phyloP scores from a whole-genome alignment of 2,797 vertebrate genomes.

The Mormyrus hasselquistii region DNA sequence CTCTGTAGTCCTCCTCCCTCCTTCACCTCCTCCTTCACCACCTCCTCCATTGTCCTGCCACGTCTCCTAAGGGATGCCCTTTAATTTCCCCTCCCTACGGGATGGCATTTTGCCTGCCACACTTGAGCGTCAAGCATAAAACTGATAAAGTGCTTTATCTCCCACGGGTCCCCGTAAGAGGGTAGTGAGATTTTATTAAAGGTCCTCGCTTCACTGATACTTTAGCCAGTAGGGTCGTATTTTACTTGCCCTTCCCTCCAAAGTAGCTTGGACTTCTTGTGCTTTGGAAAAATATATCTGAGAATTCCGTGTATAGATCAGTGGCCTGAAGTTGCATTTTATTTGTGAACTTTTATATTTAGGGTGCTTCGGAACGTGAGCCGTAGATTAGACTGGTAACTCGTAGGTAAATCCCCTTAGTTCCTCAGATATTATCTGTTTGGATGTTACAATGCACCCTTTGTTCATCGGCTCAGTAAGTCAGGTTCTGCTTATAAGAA shows the following conservation, averaged over 20 bases:
- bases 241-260: background rate
- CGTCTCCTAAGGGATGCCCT: background rate
- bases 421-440: background rate
- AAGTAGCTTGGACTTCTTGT: background rate
- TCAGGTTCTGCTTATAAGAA: background rate
- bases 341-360: background rate
- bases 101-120: background rate
- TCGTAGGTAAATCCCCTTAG: background rate
- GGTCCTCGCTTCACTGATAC: background rate
- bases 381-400: background rate
- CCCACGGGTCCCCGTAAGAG: background rate
- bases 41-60: background rate
- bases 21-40: background rate
- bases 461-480: background rate
- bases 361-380: background rate
- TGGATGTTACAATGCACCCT: conserved; percentile 6
- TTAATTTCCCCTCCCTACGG: conserved; percentile 1
- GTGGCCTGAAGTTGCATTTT: background rate
- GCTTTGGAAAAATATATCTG: background rate
- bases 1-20: background rate
- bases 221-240: background rate
- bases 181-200: background rate
- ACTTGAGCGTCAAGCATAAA: background rate
- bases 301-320: background rate
- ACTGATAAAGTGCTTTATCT: background rate